Base-by-base conservation (phyloP, 1,140 invertebrate species). In the Yoshiicerus persimilis region DNA sequence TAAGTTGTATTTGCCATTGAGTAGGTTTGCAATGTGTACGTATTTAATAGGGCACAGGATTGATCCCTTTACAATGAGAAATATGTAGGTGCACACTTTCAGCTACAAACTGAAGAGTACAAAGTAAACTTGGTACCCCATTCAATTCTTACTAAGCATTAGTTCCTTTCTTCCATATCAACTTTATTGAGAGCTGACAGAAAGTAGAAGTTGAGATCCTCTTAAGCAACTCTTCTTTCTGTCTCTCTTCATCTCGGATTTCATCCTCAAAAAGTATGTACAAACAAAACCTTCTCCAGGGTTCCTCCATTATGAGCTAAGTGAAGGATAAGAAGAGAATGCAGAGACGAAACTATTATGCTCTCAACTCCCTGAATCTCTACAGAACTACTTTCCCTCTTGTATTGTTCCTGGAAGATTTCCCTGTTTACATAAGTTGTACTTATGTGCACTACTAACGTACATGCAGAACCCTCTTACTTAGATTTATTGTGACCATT, bases 181-280 rank as follows among this genome's bases (percentile, higher is more conserved):
- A 70, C 11, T 30, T 10, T 70, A 70, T 70, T n/a, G 30, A 80
- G 32, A 80, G 75, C n/a, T 25, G 75, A 80, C 30, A 80, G 20
- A 38, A 32, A 80, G n/a, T 23, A 80, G 32, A 80, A 80, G 13
- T 36, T 4, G n/a, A 80, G 75, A 80, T 80, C 75, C 75, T 80
- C 75, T 80, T 80, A 38, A 80, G 34, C 13, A 23, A 36, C 75
- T 80, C 75, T 80, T 80, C 75, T 36, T 80, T 56, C 30, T 80
- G 66, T 70, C 66, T 70, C 66, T 25, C 30, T 80, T 80, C 75
- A 80, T 80, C 75, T 80, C 30, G 75, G 75, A 80, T 80, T 80
- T 80, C 34, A 80, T 80, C 20, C 75, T 80, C 30, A 13, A n/a
- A 5, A n/a, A 23, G 75, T 16, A 70, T 70, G 30, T 56, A 56